phyloP scores from a whole-genome alignment of 2,888 invertebrate genomes.

The Ligdia adustata region DNA sequence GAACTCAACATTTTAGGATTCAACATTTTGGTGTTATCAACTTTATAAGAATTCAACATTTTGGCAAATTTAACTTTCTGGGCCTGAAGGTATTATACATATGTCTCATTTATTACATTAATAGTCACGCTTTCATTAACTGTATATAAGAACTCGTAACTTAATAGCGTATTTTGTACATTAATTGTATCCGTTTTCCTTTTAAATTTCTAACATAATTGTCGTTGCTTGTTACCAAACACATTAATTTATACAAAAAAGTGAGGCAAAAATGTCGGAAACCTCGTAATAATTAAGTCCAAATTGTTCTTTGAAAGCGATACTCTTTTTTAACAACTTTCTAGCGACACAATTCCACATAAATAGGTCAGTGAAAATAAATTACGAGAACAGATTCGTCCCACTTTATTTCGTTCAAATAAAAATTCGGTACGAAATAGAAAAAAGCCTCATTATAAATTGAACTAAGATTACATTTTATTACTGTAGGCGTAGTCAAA shows the following conservation, averaged over 20 bases:
- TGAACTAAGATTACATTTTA: no score
- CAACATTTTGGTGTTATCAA: no score
- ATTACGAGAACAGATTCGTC: constrained; percentile 12
- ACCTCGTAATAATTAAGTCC: constrained; percentile 38
- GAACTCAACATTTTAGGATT: no score
- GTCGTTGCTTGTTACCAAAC: constrained; percentile 26
- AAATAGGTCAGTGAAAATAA: constrained; percentile 21
- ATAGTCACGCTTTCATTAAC: no score
- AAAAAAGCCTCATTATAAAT: not conserved
- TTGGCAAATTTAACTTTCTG: no score
- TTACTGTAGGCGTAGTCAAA: no score
- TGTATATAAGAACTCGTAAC: no score
- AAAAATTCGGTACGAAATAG: no score
- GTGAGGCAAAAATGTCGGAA: constrained; percentile 11
- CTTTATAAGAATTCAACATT: no score
- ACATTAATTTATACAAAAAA: constrained; percentile 22
- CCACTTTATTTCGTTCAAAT: constrained; percentile 1
- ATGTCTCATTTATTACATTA: no score
- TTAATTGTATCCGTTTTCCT: constrained; percentile 8
- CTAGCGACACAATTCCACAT: constrained; percentile 12
- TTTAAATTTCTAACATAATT: constrained; percentile 30
- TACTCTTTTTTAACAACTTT: constrained; percentile 31
- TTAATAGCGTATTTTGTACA: no score
- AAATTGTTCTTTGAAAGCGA: constrained; percentile 40
- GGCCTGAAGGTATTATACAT: no score